phyloP scores from a whole-genome alignment of 1,140 invertebrate genomes.

The Caenorhabditis remanei region DNA sequence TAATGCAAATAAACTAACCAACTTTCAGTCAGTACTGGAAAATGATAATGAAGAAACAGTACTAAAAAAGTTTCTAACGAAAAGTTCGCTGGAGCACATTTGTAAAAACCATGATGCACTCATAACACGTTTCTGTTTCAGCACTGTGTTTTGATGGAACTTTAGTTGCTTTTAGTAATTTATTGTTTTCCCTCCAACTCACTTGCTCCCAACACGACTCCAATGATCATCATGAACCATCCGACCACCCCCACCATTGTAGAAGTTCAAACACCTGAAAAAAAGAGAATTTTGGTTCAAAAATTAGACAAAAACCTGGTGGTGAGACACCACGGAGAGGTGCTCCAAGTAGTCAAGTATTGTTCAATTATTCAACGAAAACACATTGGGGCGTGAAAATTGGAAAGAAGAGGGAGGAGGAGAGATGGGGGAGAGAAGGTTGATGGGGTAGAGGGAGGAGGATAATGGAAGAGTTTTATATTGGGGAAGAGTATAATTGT shows the following conservation, averaged over 20 bases:
- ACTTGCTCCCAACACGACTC: background rate
- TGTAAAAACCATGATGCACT: no score
- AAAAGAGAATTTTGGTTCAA: background rate
- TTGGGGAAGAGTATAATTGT: background rate
- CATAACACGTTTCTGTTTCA: no score
- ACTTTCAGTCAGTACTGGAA: no score
- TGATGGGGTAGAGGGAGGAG: background rate
- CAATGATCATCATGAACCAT: slow-evolving; percentile 7
- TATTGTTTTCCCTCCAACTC: background rate
- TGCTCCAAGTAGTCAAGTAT: background rate
- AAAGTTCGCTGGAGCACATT: no score
- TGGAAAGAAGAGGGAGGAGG: no score
- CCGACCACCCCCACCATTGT: slow-evolving; percentile 33
- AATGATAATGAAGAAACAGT: no score
- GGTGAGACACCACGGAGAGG: background rate
- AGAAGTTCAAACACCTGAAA: slow-evolving; percentile 28
- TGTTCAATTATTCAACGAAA: slow-evolving; percentile 31
- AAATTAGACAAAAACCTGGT: background rate
- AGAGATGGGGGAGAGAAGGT: no score
- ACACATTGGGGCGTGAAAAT: slow-evolving; percentile 22
- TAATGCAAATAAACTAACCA: no score
- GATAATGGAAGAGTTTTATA: background rate
- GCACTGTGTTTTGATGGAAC: no score
- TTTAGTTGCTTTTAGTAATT: no score
- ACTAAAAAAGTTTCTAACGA: no score